Percentiles rank a stretch among this genome's conserved stretches.
Conservation (phyloP, 2,113 vertebrate species). For the Ictalurus furcatus region DNA sequence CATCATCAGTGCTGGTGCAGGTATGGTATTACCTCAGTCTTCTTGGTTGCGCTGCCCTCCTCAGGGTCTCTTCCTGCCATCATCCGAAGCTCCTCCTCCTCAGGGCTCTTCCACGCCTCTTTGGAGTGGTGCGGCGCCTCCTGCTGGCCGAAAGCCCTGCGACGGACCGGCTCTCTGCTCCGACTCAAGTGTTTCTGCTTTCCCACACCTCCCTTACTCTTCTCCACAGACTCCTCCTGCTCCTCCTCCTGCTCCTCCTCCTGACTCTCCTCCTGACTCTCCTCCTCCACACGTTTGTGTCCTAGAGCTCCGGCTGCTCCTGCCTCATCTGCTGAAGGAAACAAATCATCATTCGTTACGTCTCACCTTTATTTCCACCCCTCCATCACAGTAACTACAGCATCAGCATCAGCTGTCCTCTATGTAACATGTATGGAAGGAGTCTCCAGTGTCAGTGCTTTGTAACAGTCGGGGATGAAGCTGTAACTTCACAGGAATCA, state of each 20-base stretch:
- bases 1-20: not conserved
- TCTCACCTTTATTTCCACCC: not conserved
- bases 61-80: constrained; percentile 76
- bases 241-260: constrained; percentile 63
- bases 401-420: no score
- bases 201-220: constrained; percentile 34
- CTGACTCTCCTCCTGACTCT: constrained; percentile 54
- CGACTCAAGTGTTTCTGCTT: constrained; percentile 75
- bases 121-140: constrained; percentile 72
- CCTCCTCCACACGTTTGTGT: constrained; percentile 57
- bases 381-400: not conserved
- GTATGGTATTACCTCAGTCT: constrained; percentile 77
- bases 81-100: constrained; percentile 75
- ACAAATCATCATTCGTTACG: not conserved
- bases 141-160: constrained; percentile 48
- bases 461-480: not conserved
- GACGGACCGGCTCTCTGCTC: constrained; percentile 73
- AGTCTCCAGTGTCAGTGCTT: no score
- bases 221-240: constrained; percentile 55
- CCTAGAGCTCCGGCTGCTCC: constrained; percentile 34
- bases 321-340: constrained; percentile 22
- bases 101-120: constrained; percentile 69
- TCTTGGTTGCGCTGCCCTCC: constrained; percentile 88
- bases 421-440: not conserved
- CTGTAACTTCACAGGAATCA: not conserved